Conservation (phyloP, 1,140 invertebrate species). For the Pomacea maculata region DNA sequence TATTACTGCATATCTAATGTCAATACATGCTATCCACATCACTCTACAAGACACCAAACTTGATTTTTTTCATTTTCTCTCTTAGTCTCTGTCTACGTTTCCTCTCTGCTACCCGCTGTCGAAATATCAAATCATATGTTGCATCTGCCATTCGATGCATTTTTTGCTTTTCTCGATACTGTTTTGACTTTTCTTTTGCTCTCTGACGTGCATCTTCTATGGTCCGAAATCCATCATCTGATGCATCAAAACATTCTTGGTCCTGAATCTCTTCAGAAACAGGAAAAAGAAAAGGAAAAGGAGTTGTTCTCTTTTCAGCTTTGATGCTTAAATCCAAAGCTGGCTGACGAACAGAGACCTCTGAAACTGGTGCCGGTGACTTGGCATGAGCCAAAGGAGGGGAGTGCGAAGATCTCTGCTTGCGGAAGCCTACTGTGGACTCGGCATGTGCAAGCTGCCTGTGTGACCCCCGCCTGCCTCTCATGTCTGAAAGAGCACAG, state of each 20-base stretch:
- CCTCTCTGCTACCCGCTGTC: background rate
- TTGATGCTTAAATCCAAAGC: slow-evolving; percentile 9
- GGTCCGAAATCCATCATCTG: background rate
- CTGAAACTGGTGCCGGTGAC: background rate
- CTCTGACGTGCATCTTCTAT: slow-evolving; percentile 1
- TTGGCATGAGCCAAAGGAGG: slow-evolving; percentile 4
- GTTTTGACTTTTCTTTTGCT: slow-evolving; percentile 3
- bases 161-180: slow-evolving; percentile 6
- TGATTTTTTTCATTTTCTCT: slow-evolving; percentile 7
- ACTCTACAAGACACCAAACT: background rate
- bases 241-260: background rate
- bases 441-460: slow-evolving; percentile 1
- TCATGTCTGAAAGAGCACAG: slow-evolving; percentile 3
- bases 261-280: background rate
- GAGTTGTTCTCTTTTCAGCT: background rate
- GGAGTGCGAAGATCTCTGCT: background rate
- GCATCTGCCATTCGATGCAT: slow-evolving; percentile 6
- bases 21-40: background rate
- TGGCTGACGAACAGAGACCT: background rate
- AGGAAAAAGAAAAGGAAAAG: background rate
- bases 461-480: slow-evolving; percentile 5
- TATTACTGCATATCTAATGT: background rate
- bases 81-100: background rate
- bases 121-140: slow-evolving; percentile 1
- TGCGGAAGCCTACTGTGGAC: background rate